Evolutionary conservation across 1,140 invertebrate species (phyloP).

Genomic region (Drosophila guanche): DNA sequence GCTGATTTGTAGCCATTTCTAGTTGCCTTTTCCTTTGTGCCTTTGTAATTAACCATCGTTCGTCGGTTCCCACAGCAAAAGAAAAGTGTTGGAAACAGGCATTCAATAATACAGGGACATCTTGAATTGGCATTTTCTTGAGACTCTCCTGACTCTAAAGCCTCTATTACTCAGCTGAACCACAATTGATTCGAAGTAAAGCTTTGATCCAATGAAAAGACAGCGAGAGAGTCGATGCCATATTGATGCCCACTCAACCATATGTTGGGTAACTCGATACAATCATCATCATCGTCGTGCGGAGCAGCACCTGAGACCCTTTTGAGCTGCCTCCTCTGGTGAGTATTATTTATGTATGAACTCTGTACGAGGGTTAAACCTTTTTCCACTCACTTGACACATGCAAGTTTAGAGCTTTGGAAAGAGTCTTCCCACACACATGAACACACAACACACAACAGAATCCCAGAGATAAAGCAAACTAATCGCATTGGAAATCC

Average conservation of each 20-base stretch:
- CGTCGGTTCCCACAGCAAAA: slow-evolving; percentile 26
- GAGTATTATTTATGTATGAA: slow-evolving; percentile 57
- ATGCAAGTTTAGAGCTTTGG: slow-evolving; percentile 4
- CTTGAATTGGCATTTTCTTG: too few relatives aligned
- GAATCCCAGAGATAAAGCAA: slow-evolving; percentile 11
- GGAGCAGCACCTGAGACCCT: slow-evolving; percentile 4
- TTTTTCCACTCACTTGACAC: slow-evolving; percentile 7
- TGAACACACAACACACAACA: slow-evolving; percentile 15
- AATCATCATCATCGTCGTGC: slow-evolving; percentile 35
- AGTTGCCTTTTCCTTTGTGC: not conserved
- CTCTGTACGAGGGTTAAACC: slow-evolving; percentile 44
- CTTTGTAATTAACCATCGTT: slow-evolving; percentile 5
- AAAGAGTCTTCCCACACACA: too few relatives aligned
- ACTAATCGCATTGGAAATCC: slow-evolving; percentile 77
- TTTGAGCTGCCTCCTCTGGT: slow-evolving; percentile 33
- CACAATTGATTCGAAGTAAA: too few relatives aligned
- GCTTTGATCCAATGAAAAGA: too few relatives aligned
- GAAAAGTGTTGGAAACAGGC: not conserved
- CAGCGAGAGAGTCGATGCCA: too few relatives aligned
- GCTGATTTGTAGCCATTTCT: slow-evolving; percentile 1
- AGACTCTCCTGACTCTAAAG: too few relatives aligned
- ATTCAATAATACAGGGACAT: not conserved
- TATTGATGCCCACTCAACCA: too few relatives aligned
- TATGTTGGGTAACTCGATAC: too few relatives aligned
- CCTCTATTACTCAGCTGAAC: too few relatives aligned